phyloP scores from a whole-genome alignment of 2,888 invertebrate species.

The Troides oblongomaculatus region DNA sequence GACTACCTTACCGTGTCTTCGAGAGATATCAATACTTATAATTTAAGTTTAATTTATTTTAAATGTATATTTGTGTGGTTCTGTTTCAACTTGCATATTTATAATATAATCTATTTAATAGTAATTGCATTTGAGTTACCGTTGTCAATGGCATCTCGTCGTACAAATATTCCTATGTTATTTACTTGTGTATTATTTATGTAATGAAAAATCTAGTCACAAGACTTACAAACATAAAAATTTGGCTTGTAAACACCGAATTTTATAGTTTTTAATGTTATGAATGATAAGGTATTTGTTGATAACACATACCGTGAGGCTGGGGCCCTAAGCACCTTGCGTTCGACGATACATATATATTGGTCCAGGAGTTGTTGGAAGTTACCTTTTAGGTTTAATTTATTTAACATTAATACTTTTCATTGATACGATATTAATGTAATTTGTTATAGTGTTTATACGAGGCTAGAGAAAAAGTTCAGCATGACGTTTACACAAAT shows the following conservation, averaged over 20 bases:
- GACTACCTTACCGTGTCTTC: constrained; percentile 56
- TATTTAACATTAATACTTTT: constrained; percentile 68
- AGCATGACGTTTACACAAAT: constrained; percentile 57
- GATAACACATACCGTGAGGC: constrained; percentile 50
- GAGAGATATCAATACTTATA: constrained; percentile 40
- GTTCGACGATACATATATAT: constrained; percentile 30
- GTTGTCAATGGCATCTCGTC: constrained; percentile 80
- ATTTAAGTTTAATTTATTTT: constrained; percentile 74
- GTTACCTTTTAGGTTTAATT: constrained; percentile 78
- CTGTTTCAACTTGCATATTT: constrained; percentile 56
- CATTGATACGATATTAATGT: constrained; percentile 68
- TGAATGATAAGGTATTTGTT: constrained; percentile 65
- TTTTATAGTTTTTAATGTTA: constrained; percentile 63
- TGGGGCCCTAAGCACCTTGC: constrained; percentile 28
- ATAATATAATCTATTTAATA: constrained; percentile 60
- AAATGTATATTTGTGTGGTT: constrained; percentile 72
- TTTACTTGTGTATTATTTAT: constrained; percentile 76
- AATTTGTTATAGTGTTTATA: constrained; percentile 66
- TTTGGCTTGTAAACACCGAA: constrained; percentile 69
- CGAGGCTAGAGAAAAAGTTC: constrained; percentile 73
- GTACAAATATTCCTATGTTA: constrained; percentile 81
- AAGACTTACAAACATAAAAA: constrained; percentile 77
- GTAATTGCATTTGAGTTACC: constrained; percentile 80
- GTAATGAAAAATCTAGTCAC: constrained; percentile 78
- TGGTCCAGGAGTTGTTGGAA: constrained; percentile 55